Percentiles rank a stretch among this genome's conserved stretches.
Conservation (phyloP, 2,113 vertebrate species). For the Pollimyrus isidori region DNA sequence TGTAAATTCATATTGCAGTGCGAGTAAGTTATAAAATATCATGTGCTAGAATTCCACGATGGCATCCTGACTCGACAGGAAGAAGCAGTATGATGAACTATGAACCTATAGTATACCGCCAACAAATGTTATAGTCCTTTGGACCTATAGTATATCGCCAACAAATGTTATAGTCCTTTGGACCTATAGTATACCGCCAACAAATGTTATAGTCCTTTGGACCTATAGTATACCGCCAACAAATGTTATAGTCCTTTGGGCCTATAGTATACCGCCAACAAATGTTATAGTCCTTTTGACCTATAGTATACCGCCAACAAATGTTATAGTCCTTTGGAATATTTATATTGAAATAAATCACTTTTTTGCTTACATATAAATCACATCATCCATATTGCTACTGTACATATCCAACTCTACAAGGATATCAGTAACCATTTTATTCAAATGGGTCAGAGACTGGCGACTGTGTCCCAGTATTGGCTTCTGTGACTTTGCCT, state of each 20-base stretch:
- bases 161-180: not conserved
- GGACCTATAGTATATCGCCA: not conserved
- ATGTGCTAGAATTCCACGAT: not conserved
- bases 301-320: not conserved
- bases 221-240: not conserved
- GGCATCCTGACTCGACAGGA: not conserved
- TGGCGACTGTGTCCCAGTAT: not conserved
- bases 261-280: not conserved
- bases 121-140: not conserved
- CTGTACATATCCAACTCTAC: not conserved
- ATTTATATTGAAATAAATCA: not conserved
- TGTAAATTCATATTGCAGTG: not conserved
- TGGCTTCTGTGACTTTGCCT: not conserved
- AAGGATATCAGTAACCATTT: not conserved
- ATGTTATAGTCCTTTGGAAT: not conserved
- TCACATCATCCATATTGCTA: not conserved
- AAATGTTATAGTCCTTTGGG: not conserved
- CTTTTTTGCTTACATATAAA: not conserved
- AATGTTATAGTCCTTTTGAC: not conserved
- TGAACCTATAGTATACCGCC: not conserved
- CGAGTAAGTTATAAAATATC: not conserved
- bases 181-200: not conserved
- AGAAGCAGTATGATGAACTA: not conserved
- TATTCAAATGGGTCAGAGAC: not conserved
- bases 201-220: not conserved